These are phyloP conservation scores for Tromatobia lineatoria DNA, from an alignment of 2,888 invertebrate genomes.

Conservation along the genomic window DNA sequence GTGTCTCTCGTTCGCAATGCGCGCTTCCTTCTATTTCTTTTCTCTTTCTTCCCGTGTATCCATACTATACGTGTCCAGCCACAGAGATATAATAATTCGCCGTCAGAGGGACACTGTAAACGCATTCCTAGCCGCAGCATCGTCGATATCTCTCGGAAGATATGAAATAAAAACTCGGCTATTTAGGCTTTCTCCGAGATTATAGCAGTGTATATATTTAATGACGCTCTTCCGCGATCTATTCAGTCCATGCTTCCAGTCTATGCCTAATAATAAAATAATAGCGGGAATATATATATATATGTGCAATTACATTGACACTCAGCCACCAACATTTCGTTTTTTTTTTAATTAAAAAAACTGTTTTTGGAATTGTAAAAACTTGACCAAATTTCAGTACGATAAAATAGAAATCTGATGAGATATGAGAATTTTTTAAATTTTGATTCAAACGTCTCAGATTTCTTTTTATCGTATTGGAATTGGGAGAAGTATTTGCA, in stretches of 20 bases:
- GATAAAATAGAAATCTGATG: no score
- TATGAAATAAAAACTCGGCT: constrained; percentile 37
- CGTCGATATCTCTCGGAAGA: constrained; percentile 36
- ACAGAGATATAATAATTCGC: constrained; percentile 19
- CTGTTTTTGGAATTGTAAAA: no score
- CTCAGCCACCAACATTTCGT: no score
- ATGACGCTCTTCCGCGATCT: constrained; percentile 38
- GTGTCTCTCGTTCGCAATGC: constrained; percentile 6
- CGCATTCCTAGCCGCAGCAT: constrained; percentile 38
- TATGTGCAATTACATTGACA: no score
- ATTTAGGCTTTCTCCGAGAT: constrained; percentile 24
- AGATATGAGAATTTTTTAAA: no score
- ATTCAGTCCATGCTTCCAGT: background rate
- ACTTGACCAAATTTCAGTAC: no score
- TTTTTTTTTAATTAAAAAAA: no score
- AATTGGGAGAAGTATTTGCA: no score
- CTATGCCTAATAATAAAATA: constrained; percentile 4
- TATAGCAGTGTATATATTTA: constrained; percentile 17
- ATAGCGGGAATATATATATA: background rate
- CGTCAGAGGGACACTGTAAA: background rate
- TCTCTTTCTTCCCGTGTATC: constrained; percentile 2
- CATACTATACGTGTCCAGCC: background rate
- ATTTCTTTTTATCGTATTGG: no score
- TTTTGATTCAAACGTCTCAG: no score
- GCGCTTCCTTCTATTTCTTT: constrained; percentile 1